Evolutionary conservation across 2,113 vertebrate species (phyloP).

Genomic region (Leptosomus discolor): DNA sequence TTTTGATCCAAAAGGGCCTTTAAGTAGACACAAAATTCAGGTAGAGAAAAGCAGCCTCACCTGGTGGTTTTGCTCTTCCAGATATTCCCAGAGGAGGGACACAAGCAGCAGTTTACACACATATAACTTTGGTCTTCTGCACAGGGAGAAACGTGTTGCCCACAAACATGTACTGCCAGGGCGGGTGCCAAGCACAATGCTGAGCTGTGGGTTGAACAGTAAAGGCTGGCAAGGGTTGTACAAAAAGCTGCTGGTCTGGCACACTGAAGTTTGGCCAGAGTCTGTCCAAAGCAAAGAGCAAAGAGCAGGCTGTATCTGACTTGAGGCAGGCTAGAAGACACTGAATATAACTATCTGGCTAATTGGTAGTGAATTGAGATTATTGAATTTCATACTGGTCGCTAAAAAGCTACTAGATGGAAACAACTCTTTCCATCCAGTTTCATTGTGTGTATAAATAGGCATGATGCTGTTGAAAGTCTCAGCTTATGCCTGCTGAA

Average conservation of each 20-base stretch:
- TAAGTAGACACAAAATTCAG: background rate
- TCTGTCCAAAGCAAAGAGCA: background rate
- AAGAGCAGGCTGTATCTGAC: background rate
- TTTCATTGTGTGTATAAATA: background rate
- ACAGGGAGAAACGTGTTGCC: rapidly evolving
- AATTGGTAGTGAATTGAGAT: background rate
- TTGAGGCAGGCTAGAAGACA: background rate
- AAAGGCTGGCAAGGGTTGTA: background rate
- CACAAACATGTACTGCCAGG: rapidly evolving
- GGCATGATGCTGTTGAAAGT: background rate
- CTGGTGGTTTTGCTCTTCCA: background rate
- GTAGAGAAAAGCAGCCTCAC: background rate
- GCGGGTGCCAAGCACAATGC: background rate
- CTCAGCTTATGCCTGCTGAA: background rate
- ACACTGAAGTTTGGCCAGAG: background rate
- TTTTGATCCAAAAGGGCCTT: background rate
- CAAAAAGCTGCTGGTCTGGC: background rate
- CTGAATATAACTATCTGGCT: background rate
- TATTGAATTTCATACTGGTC: background rate
- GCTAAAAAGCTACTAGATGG: background rate
- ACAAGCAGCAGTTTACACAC: background rate
- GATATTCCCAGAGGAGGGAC: background rate
- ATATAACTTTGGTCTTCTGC: background rate
- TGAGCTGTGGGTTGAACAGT: background rate
- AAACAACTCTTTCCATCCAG: background rate